Evolutionary conservation across 2,888 invertebrate genomes (phyloP), one percentile per base, ranked within the genome.

Genomic region (Acleris laterana): DNA sequence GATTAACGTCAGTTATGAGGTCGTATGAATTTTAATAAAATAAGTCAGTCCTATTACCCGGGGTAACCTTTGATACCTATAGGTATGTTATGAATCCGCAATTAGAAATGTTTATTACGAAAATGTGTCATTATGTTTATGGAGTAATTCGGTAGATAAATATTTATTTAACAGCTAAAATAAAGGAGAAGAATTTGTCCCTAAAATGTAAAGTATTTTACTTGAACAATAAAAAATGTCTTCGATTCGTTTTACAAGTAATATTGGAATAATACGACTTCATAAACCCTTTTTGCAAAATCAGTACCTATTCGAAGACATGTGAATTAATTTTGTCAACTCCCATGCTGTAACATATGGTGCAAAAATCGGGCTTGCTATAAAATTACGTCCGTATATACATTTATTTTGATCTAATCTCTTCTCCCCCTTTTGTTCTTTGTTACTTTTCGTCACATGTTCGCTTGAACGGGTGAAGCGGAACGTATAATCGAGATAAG

Each of bases 381-480:
- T 53, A 53, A 64, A 64, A 64, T 60, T 59, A 64, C 64, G 42
- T 49, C 46, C 51, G 20, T 32, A 53, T 48, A 53, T 59, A 64
- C 48, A 32, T 64, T 55, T 64, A 44, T 59, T 64, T 64, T 60
- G 42, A 64, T 64, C n/a, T 64, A 53, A 64, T 60, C 53, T 64
- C 48, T 49, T 48, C 59, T 55, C 55, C 49, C 38, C 59, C 64
- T 52, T 64, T 64, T 60, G 53, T 64, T 60, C 59, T 17, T 42
- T 38, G 42, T 55, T 38, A 62, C 59, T 55, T 52, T 55, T 52
- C 44, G 59, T 64, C 64, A 64, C 64, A 51, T 55, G 53, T 60
- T 60, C 53, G 38, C 42, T 49, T 19, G 20, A 49, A 59, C 52
- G n/a, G 28, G 64, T 64, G 49, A 60, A 64, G 64, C 46, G 25